Evolutionary conservation across 2,797 vertebrate genomes (phyloP).

Genomic region (Babyrousa celebensis): DNA sequence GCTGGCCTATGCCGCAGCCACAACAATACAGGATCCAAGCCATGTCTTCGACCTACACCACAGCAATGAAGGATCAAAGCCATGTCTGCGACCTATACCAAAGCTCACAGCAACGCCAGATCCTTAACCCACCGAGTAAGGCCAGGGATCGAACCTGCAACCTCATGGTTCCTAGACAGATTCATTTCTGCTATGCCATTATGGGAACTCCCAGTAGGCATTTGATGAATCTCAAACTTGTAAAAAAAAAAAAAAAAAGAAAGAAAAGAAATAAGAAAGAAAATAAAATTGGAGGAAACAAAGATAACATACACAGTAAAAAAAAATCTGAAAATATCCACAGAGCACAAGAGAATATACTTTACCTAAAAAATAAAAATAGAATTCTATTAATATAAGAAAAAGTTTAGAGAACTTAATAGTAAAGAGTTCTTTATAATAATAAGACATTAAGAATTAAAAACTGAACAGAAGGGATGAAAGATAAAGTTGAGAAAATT

Average conservation of each 20-base stretch:
- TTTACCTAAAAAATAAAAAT: neutral
- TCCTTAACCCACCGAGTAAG: no score
- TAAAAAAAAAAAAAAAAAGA: neutral
- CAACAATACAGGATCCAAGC: no score
- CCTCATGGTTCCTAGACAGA: no score
- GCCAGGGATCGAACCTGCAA: no score
- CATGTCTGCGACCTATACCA: no score
- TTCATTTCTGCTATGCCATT: no score
- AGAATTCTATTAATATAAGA: slow-evolving; percentile 40
- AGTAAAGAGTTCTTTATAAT: slow-evolving; percentile 49
- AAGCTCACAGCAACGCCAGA: no score
- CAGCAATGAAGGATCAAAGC: no score
- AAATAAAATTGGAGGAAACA: neutral
- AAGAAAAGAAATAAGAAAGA: neutral
- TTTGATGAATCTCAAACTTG: slow-evolving; percentile 39
- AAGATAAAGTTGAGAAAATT: slow-evolving; percentile 42
- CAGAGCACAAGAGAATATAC: slow-evolving; percentile 44
- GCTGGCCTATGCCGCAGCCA: no score
- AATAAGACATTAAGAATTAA: slow-evolving; percentile 48
- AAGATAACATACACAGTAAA: neutral
- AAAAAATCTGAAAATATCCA: neutral
- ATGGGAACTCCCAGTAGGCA: neutral
- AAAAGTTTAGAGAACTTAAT: slow-evolving; percentile 6
- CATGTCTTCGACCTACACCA: no score
- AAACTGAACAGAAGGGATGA: neutral